phyloP scores from a whole-genome alignment of 2,888 invertebrate genomes.

The Troglohyphantes excavatus region DNA sequence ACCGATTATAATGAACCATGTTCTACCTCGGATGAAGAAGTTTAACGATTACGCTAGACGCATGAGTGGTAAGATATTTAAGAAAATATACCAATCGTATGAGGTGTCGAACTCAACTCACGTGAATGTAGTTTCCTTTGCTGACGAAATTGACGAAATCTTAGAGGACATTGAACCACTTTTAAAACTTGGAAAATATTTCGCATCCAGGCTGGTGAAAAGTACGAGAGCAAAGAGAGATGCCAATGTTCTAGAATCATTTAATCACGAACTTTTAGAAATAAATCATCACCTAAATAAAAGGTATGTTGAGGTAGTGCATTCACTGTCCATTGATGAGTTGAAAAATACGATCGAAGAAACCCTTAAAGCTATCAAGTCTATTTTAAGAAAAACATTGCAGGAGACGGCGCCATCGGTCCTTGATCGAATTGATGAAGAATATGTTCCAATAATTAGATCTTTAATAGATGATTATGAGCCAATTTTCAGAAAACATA shows the following conservation, averaged over 20 bases:
- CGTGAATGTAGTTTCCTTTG: constrained; percentile 34
- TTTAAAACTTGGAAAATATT: constrained; percentile 29
- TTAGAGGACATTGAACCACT: constrained; percentile 31
- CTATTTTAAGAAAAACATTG: neutral
- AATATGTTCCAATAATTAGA: neutral
- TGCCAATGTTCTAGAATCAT: neutral
- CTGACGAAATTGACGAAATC: constrained; percentile 10
- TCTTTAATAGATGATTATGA: neutral
- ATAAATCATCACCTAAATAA: too few species aligned
- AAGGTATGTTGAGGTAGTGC: neutral
- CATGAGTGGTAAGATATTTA: neutral
- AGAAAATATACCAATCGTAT: constrained; percentile 12
- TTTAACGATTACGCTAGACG: neutral
- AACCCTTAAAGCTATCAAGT: neutral
- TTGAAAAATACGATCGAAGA: neutral
- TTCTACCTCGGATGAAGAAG: neutral
- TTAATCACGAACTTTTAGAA: too few species aligned
- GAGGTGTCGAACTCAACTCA: constrained; percentile 45
- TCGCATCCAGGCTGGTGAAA: constrained; percentile 11
- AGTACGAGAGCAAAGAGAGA: neutral
- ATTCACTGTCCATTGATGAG: constrained; percentile 20
- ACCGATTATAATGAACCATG: neutral
- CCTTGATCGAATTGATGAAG: neutral
- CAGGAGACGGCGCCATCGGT: neutral
- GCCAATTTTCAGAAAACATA: neutral